These are phyloP conservation scores for Thryonomys swinderianus DNA, from an alignment of 2,113 vertebrate species.

Conservation along the genomic window DNA sequence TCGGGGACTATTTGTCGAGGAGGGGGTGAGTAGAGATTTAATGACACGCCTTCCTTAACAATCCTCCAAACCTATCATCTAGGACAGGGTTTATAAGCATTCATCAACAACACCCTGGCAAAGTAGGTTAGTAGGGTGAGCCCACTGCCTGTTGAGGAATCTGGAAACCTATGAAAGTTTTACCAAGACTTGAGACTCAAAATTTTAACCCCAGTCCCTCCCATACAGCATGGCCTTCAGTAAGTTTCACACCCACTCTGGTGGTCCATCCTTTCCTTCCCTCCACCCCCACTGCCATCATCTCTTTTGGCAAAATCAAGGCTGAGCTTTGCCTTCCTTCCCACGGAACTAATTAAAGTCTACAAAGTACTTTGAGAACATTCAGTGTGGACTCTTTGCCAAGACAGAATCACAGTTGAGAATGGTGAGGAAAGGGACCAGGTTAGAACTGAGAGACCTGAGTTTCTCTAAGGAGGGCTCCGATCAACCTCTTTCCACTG, in stretches of 20 bases:
- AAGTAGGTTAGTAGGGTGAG: conserved; percentile 80
- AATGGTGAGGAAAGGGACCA: conserved; percentile 57
- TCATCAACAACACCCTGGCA: conserved; percentile 75
- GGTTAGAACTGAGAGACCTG: conserved; percentile 7
- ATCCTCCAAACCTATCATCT: conserved; percentile 79
- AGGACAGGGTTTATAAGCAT: conserved; percentile 77
- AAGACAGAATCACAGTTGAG: conserved; percentile 77
- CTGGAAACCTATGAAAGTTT: conserved; percentile 39
- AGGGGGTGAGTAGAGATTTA: conserved; percentile 77
- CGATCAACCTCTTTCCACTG: neutral
- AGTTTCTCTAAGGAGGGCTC: neutral
- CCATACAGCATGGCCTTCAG: neutral
- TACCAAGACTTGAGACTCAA: neutral
- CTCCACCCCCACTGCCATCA: neutral
- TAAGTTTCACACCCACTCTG: neutral
- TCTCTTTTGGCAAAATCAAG: conserved; percentile 58
- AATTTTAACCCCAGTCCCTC: neutral
- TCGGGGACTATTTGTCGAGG: conserved; percentile 64
- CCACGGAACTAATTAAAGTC: conserved; percentile 81
- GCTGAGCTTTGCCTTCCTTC: conserved; percentile 69
- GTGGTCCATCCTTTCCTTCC: neutral
- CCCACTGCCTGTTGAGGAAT: conserved; percentile 66
- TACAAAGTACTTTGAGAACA: conserved; percentile 76
- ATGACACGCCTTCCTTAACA: conserved; percentile 79
- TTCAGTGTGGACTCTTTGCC: conserved; percentile 68